A percentile compares a stretch with the other conserved stretches of the same genome.
phyloP scores from a whole-genome alignment of 2,113 vertebrate species.

The Alosa alosa region DNA sequence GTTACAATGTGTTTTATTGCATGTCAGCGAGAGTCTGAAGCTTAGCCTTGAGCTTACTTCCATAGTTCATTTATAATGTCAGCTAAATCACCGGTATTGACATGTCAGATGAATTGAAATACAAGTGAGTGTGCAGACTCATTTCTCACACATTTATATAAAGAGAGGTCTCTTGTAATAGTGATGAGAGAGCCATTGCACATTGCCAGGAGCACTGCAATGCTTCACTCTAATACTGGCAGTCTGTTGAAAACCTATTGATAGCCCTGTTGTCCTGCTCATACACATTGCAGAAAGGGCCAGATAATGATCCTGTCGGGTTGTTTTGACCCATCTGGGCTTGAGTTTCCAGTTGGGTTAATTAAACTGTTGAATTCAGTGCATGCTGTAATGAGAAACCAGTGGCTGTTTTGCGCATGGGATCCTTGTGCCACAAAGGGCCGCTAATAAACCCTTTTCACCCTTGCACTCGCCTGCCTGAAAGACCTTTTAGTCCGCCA shows the following conservation, averaged over 20 bases:
- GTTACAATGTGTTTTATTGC: not conserved
- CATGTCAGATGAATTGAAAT: not conserved
- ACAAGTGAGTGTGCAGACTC: not conserved
- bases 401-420: conserved; percentile 65
- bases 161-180: not conserved
- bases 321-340: conserved; percentile 45
- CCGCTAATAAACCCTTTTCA: conserved; percentile 67
- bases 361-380: conserved; percentile 75
- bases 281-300: conserved; percentile 33
- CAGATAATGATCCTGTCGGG: conserved; percentile 47
- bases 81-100: not conserved
- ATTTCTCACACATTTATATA: not conserved
- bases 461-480: conserved; percentile 60
- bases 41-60: not conserved
- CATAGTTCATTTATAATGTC: not conserved
- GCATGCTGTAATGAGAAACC: conserved; percentile 71
- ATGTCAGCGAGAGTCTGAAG: not conserved
- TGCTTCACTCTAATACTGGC: not conserved
- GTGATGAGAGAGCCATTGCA: not conserved
- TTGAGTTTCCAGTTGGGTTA: conserved; percentile 67
- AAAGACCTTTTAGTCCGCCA: conserved; percentile 63
- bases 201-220: not conserved
- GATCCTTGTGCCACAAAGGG: conserved; percentile 67
- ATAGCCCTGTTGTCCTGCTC: conserved; percentile 25
- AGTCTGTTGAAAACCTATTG: not conserved